These are phyloP conservation scores for Patagioenas fasciata DNA, from an alignment of 2,113 vertebrate species.

Conservation along the genomic window DNA sequence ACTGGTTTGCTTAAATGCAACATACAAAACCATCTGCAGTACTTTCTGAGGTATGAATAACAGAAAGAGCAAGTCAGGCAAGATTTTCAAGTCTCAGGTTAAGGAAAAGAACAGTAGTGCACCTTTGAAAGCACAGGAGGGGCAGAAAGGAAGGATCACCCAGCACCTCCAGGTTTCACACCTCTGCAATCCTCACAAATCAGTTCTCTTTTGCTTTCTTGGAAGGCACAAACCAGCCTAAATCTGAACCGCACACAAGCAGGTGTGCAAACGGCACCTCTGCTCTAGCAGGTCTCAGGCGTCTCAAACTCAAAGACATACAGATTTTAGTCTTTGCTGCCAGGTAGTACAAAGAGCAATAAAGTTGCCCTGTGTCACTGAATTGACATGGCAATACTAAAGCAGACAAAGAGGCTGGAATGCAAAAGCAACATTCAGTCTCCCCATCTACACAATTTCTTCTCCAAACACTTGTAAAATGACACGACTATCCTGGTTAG, in stretches of 20 bases:
- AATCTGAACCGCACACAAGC: fast-evolving
- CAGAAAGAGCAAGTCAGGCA: neutral
- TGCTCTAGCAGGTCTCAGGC: neutral
- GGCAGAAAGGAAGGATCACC: neutral
- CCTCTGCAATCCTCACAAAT: neutral
- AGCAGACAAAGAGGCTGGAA: neutral
- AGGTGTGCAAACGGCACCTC: neutral
- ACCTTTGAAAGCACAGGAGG: neutral
- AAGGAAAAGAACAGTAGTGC: neutral
- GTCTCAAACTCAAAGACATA: neutral
- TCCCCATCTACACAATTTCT: neutral
- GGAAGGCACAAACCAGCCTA: neutral
- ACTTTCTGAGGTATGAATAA: neutral
- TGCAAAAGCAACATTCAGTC: neutral
- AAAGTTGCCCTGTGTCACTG: fast-evolving
- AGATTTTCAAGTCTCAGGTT: neutral
- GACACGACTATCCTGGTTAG: neutral
- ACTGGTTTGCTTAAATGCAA: neutral
- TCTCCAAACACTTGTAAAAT: neutral
- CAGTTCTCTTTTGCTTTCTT: neutral
- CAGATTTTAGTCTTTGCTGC: neutral
- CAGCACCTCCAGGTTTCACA: neutral
- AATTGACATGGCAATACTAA: neutral
- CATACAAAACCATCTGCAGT: neutral
- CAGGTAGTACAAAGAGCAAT: neutral